Conservation (phyloP, 2,888 invertebrate species). For the Lasioglossum zephyrum region DNA sequence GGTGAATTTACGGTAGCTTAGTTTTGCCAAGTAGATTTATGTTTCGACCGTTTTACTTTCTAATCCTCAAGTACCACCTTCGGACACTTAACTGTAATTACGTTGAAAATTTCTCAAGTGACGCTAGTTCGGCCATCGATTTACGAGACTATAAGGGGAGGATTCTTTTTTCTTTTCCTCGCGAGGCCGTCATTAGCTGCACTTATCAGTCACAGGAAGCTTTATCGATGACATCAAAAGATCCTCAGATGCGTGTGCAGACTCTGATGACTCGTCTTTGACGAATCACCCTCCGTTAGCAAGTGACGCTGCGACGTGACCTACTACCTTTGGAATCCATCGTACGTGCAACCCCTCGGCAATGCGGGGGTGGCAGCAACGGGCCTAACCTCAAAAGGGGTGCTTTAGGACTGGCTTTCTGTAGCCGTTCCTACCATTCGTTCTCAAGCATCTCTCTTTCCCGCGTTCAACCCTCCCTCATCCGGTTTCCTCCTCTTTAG, state of each 20-base stretch:
- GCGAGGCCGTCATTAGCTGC: conserved; percentile 22
- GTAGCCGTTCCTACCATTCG: conserved; percentile 39
- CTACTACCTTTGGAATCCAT: conserved; percentile 29
- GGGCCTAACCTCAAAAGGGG: conserved; percentile 42
- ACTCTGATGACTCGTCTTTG: conserved; percentile 51
- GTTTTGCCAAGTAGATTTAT: background rate
- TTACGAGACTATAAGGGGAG: background rate
- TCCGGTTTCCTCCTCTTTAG: background rate
- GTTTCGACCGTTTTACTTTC: conserved; percentile 2
- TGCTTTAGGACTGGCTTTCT: conserved; percentile 39
- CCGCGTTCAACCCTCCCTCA: background rate
- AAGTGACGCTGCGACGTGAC: conserved; percentile 33
- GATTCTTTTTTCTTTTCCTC: background rate
- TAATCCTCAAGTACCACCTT: background rate
- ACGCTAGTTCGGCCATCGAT: background rate
- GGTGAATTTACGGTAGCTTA: conserved; percentile 5
- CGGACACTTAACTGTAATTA: background rate
- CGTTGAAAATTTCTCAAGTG: background rate
- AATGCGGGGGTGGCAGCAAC: background rate
- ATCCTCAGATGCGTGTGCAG: background rate
- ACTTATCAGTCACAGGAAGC: conserved; percentile 31
- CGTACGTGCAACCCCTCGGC: conserved; percentile 35
- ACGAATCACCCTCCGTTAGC: conserved; percentile 52
- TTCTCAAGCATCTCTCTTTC: background rate
- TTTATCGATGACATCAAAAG: conserved; percentile 36